Percentiles rank a stretch among this genome's conserved stretches.
phyloP scores from a whole-genome alignment of 35 echinoderm and acorn worm genomes.

The Heliocidaris tuberculata region DNA sequence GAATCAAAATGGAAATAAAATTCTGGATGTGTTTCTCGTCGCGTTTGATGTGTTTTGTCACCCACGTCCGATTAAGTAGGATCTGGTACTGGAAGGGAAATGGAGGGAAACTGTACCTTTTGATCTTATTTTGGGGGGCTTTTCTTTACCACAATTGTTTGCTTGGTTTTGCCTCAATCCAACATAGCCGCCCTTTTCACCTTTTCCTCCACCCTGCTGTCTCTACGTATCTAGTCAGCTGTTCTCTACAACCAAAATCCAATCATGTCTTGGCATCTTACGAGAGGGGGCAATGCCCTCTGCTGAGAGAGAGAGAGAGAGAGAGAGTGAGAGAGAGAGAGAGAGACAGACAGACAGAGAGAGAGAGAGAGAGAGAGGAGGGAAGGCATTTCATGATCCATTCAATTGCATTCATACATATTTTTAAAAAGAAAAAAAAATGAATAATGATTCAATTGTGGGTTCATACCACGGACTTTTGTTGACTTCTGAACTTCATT shows the following conservation, averaged over 20 bases:
- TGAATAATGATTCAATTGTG: background rate
- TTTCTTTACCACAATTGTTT: background rate
- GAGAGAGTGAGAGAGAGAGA: background rate
- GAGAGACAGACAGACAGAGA: background rate
- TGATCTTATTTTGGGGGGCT: background rate
- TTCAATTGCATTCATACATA: background rate
- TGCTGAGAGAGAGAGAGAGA: background rate
- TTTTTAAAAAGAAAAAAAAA: background rate
- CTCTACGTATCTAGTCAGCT: background rate
- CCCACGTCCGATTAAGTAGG: background rate
- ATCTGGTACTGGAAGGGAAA: background rate
- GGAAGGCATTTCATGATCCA: background rate
- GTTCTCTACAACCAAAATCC: background rate
- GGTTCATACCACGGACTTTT: background rate
- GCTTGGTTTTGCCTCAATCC: background rate
- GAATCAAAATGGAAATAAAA: background rate
- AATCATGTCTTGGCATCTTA: background rate
- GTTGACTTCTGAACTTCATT: background rate
- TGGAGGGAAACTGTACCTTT: background rate
- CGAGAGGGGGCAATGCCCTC: background rate
- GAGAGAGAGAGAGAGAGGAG: background rate
- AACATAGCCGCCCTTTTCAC: background rate
- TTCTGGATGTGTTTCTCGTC: constrained; percentile 6
- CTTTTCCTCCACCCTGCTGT: background rate
- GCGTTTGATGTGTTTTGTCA: constrained; percentile 22